Evolutionary conservation across 2,888 invertebrate genomes (phyloP).

Genomic region (Caenorhabditis sp.): DNA sequence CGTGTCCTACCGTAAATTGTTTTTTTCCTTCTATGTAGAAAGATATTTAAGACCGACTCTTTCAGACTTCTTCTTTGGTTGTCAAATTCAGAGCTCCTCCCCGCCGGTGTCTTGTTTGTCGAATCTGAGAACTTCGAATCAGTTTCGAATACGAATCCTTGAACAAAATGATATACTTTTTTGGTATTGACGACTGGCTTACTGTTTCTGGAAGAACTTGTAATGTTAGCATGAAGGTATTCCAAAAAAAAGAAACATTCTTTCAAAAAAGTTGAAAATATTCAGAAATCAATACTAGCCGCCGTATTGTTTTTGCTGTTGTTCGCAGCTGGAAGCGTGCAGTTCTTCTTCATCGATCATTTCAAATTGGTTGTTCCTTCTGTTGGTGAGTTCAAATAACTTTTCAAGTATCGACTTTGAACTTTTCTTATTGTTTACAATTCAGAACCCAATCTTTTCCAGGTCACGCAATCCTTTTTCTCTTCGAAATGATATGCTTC

Average conservation of each 20-base stretch:
- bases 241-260: not conserved
- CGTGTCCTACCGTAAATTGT: too few species aligned
- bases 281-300: conserved; percentile 65
- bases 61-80: too few species aligned
- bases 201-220: conserved; percentile 45
- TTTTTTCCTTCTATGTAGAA: too few species aligned
- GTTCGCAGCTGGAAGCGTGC: conserved; percentile 61
- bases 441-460: conserved; percentile 6
- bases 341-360: conserved; percentile 72
- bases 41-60: too few species aligned
- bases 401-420: not conserved
- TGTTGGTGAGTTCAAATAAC: conserved; percentile 49
- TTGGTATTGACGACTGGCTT: conserved; percentile 57
- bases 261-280: too few species aligned
- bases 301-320: conserved; percentile 59
- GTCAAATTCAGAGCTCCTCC: too few species aligned
- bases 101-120: conserved; percentile 2
- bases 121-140: too few species aligned
- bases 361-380: conserved; percentile 67
- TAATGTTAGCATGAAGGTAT: conserved; percentile 63
- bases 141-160: not conserved
- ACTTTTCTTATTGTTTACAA: not conserved
- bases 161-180: conserved; percentile 53
- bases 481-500: conserved; percentile 67
- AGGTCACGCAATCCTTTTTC: conserved; percentile 70